Conservation (phyloP, 2,797 vertebrate genomes). For the Myiothlypis chrysogaster region DNA sequence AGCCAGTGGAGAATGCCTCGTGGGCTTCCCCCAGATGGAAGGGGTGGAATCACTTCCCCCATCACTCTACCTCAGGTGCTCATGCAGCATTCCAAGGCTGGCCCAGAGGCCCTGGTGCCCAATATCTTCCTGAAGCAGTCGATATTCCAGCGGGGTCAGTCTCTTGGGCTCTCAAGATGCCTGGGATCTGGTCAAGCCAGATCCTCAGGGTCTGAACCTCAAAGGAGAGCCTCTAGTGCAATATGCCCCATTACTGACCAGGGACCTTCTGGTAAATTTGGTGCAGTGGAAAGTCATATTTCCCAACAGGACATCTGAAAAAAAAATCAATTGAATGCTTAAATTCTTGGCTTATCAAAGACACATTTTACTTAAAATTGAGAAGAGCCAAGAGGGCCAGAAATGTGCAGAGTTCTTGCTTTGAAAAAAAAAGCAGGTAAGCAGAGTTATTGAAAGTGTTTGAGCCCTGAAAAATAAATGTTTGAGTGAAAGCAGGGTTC, state of each 20-base stretch:
- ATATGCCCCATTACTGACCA: neutral
- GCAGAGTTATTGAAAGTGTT: neutral
- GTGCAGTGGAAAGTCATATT: neutral
- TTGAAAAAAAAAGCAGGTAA: neutral
- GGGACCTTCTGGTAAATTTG: neutral
- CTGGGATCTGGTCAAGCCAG: neutral
- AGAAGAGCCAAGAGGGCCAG: neutral
- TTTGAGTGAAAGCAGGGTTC: neutral
- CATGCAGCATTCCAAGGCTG: neutral
- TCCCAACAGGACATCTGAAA: neutral
- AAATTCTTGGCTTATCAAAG: neutral
- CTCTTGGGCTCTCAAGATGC: rapidly evolving
- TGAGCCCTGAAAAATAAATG: neutral
- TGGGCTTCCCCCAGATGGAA: neutral
- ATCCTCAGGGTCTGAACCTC: neutral
- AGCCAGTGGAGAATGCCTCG: neutral
- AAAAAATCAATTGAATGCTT: neutral
- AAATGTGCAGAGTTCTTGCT: neutral
- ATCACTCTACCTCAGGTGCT: neutral
- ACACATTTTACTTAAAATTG: neutral
- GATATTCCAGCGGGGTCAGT: neutral
- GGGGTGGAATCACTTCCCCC: too few species aligned
- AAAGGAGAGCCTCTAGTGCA: neutral
- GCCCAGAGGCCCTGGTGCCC: neutral
- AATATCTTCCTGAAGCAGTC: rapidly evolving